Percentiles rank a stretch among this genome's conserved stretches.
Conservation (phyloP, 2,113 vertebrate genomes). For the Pluvianellus socialis region DNA sequence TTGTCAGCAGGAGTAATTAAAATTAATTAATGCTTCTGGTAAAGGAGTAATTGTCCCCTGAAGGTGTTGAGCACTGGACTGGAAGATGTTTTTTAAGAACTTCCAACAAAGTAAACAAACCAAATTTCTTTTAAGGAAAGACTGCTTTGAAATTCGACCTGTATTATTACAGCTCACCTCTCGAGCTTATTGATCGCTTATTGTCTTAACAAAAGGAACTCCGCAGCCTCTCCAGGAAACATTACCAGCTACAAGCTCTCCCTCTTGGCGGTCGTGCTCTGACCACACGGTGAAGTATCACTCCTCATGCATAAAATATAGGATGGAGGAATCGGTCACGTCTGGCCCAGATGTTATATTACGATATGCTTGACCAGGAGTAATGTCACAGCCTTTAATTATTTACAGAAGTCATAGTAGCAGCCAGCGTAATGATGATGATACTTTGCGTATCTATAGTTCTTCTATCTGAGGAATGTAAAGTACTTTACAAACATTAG, state of each 20-base stretch:
- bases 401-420: not conserved
- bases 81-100: not conserved
- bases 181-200: not conserved
- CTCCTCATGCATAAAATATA: constrained; percentile 2
- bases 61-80: not conserved
- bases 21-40: constrained; percentile 39
- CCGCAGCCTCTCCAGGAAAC: not conserved
- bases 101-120: constrained; percentile 24
- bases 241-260: not conserved
- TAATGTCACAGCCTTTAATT: constrained; percentile 17
- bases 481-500: not conserved
- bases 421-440: not conserved
- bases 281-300: not conserved
- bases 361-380: not conserved
- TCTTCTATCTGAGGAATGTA: constrained; percentile 24
- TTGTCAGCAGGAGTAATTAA: constrained; percentile 30
- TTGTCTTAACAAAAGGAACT: not conserved
- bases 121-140: not conserved
- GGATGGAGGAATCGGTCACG: not conserved
- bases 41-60: constrained; percentile 20
- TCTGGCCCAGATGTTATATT: not conserved
- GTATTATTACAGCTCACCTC: not conserved
- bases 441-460: not conserved
- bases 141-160: not conserved
- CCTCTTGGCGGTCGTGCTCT: not conserved